phyloP scores from a whole-genome alignment of 2,113 vertebrate genomes.

The Progne subis region DNA sequence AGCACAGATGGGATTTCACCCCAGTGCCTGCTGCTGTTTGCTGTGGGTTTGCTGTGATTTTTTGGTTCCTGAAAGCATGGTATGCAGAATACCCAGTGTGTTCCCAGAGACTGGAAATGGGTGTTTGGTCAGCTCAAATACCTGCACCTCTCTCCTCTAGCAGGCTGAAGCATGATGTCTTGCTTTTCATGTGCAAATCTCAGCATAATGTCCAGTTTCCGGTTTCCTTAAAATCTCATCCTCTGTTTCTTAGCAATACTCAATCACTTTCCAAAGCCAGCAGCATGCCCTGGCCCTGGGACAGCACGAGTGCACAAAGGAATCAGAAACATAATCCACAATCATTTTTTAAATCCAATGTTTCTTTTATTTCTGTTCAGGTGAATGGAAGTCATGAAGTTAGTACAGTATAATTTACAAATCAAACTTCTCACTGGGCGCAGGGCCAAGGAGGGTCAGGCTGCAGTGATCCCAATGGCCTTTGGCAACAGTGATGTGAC shows the following conservation, averaged over 20 bases:
- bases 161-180: background rate
- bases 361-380: constrained; percentile 61
- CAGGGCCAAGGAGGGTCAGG: background rate
- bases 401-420: constrained; percentile 53
- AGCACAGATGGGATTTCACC: background rate
- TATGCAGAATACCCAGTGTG: background rate
- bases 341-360: background rate
- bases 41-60: background rate
- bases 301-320: background rate
- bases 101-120: background rate
- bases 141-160: background rate
- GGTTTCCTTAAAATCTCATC: background rate
- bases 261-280: background rate
- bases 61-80: background rate
- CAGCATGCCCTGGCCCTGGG: background rate
- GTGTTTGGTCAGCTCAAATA: background rate
- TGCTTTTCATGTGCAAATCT: background rate
- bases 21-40: background rate
- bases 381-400: constrained; percentile 43
- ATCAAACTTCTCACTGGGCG: background rate
- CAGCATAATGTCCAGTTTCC: background rate
- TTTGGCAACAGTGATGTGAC: constrained; percentile 33
- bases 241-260: background rate
- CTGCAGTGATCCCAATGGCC: background rate
- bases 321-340: background rate